These are phyloP conservation scores for Momotus momota DNA, from an alignment of 2,797 vertebrate genomes.

Conservation along the genomic window DNA sequence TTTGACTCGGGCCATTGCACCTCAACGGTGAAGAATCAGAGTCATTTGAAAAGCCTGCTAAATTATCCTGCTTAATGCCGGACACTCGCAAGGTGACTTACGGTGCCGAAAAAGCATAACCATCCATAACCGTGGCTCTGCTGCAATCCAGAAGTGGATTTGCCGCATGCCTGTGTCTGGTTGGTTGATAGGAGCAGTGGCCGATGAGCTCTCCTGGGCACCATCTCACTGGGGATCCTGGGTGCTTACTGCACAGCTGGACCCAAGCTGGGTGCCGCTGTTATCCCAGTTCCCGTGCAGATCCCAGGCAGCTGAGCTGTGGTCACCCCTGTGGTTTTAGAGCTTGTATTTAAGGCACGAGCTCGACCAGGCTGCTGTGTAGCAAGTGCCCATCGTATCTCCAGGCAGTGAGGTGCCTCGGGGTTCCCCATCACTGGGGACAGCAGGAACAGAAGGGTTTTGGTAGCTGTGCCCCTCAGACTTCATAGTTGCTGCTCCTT, in stretches of 20 bases:
- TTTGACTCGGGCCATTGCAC: constrained; percentile 40
- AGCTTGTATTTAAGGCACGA: accelerated
- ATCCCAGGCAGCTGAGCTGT: background rate
- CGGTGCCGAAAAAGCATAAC: background rate
- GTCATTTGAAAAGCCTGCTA: background rate
- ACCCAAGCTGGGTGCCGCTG: background rate
- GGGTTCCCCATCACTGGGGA: accelerated
- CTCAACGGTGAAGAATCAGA: background rate
- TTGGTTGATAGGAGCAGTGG: background rate
- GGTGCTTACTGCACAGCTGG: background rate
- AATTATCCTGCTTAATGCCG: constrained; percentile 27
- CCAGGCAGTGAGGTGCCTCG: background rate
- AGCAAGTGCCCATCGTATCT: accelerated
- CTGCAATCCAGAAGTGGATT: background rate
- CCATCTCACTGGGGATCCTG: accelerated
- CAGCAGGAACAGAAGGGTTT: background rate
- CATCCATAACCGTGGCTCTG: background rate
- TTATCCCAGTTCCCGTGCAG: accelerated
- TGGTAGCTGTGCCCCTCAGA: background rate
- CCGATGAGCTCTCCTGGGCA: background rate
- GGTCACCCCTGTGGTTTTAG: background rate
- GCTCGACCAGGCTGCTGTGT: background rate
- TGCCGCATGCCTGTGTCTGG: background rate
- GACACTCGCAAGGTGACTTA: constrained; percentile 48
- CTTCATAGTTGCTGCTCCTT: background rate